Conservation (phyloP, 2,888 invertebrate species). For the Xestia ashworthii region DNA sequence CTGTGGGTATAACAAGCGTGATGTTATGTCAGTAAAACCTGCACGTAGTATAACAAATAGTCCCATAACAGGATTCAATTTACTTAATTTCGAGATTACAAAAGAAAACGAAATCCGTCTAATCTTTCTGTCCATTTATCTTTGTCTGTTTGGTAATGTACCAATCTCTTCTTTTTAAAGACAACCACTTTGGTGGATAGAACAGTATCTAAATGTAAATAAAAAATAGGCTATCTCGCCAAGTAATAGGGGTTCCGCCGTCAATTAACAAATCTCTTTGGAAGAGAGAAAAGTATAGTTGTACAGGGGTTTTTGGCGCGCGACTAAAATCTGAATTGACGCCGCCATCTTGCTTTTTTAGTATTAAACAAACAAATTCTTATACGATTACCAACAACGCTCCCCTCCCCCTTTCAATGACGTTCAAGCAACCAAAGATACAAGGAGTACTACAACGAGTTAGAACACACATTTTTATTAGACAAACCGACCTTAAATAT, state of each 20-base stretch:
- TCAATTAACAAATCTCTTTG: conserved; percentile 23
- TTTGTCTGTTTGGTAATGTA: conserved; percentile 55
- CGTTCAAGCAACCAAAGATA: background rate
- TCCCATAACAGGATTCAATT: conserved; percentile 35
- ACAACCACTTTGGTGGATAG: conserved; percentile 47
- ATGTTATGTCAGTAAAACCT: background rate
- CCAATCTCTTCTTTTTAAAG: conserved; percentile 50
- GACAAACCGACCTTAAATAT: no score
- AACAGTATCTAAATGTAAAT: conserved; percentile 36
- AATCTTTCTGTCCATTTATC: conserved; percentile 57
- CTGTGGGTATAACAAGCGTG: background rate
- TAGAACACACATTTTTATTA: background rate
- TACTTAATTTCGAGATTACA: conserved; percentile 44
- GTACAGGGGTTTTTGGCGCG: background rate
- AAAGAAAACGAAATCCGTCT: conserved; percentile 43
- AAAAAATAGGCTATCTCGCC: conserved; percentile 25
- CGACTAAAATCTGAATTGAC: background rate
- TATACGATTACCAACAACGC: background rate
- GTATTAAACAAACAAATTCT: background rate
- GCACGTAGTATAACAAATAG: conserved; percentile 20
- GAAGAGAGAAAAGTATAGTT: background rate
- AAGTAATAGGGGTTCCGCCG: conserved; percentile 16
- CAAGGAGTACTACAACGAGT: background rate
- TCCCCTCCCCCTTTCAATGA: background rate
- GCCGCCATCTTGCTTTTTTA: background rate